phyloP scores from a whole-genome alignment of 2,888 invertebrate genomes.

The Cerceris ruficornis region DNA sequence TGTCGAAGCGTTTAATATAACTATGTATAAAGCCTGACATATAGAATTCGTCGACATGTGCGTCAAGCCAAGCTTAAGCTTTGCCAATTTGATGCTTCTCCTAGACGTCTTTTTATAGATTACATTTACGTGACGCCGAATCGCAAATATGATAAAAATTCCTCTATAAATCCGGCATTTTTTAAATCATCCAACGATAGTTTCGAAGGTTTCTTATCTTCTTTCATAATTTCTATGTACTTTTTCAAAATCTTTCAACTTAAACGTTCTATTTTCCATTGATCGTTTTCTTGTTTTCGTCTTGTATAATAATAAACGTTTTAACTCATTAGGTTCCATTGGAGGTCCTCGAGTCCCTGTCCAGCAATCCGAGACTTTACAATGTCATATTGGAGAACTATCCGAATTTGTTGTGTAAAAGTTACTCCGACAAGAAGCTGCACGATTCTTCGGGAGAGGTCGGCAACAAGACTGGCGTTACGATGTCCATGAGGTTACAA shows the following conservation, averaged over 20 bases:
- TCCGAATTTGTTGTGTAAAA: conserved; percentile 86
- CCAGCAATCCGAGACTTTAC: conserved; percentile 86
- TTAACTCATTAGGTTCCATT: conserved; percentile 84
- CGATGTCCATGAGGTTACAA: conserved; percentile 84
- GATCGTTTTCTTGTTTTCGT: too few species aligned
- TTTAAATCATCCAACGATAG: too few species aligned
- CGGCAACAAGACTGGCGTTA: conserved; percentile 83
- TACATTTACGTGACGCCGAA: not conserved
- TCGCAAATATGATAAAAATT: too few species aligned
- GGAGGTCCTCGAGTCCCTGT: conserved; percentile 85
- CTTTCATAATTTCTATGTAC: too few species aligned
- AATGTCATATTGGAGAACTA: conserved; percentile 89
- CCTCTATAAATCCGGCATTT: too few species aligned
- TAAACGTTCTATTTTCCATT: too few species aligned
- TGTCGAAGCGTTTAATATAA: too few species aligned
- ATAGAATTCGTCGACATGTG: not conserved
- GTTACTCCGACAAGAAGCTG: conserved; percentile 86
- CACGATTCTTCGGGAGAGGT: conserved; percentile 78
- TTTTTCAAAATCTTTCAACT: too few species aligned
- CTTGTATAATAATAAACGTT: too few species aligned
- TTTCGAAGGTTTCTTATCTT: too few species aligned
- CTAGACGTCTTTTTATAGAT: conserved; percentile 1
- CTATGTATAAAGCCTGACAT: too few species aligned
- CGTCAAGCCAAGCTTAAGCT: not conserved
- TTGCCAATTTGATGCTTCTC: not conserved